Evolutionary conservation across 2,113 vertebrate genomes (phyloP).

Genomic region (Rhea pennata): DNA sequence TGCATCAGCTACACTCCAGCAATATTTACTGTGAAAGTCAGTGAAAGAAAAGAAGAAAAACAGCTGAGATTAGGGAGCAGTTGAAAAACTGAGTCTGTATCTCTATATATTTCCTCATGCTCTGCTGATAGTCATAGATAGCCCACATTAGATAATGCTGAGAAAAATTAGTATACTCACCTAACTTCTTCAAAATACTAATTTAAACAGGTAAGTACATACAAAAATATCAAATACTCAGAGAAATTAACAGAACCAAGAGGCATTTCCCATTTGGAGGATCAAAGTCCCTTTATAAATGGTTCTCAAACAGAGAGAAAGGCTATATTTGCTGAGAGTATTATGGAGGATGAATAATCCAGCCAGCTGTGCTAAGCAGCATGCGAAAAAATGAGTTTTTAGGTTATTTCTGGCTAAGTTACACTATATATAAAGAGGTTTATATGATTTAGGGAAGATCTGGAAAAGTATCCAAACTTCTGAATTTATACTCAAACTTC

Average conservation of each 20-base stretch:
- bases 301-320: conserved; percentile 10
- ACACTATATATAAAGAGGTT: not conserved
- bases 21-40: not conserved
- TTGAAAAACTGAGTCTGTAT: not conserved
- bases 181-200: not conserved
- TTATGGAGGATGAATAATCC: conserved; percentile 37
- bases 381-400: not conserved
- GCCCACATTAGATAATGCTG: not conserved
- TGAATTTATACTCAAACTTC: conserved; percentile 30
- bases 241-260: conserved; percentile 17
- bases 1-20: not conserved
- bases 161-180: not conserved
- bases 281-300: conserved; percentile 30
- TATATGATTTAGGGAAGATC: conserved; percentile 35
- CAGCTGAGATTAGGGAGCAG: not conserved
- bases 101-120: not conserved
- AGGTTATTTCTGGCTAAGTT: conserved; percentile 42
- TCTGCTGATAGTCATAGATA: not conserved
- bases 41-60: not conserved
- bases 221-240: not conserved
- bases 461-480: conserved; percentile 35
- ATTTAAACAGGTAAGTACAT: not conserved
- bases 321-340: conserved; percentile 21
- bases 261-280: conserved; percentile 29
- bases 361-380: conserved; percentile 33